These are phyloP conservation scores for Nasonia vitripennis DNA, from an alignment of 1,140 invertebrate species.

Conservation along the genomic window DNA sequence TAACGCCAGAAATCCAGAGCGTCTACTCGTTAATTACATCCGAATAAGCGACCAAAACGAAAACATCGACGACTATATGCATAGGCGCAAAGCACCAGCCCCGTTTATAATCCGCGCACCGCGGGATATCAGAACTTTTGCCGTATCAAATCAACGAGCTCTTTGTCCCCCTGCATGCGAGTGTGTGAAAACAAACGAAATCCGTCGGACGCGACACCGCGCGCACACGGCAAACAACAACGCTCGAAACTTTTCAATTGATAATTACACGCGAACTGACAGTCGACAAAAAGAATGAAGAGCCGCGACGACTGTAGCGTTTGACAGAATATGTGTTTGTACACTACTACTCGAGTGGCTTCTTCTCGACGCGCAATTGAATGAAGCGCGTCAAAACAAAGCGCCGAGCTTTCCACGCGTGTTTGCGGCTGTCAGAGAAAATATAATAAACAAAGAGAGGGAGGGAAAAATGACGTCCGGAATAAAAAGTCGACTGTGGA, in stretches of 20 bases:
- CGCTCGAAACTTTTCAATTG: not conserved
- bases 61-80: no score
- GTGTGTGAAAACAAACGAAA: not conserved
- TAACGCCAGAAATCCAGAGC: no score
- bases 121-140: no score
- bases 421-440: not conserved
- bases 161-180: not conserved
- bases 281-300: not conserved
- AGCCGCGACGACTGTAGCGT: not conserved
- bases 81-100: no score
- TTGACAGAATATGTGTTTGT: not conserved
- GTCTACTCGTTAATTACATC: no score
- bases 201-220: no score
- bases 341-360: not conserved
- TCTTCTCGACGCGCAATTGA: not conserved
- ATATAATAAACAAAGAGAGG: not conserved
- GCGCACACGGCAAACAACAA: no score
- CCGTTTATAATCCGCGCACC: no score
- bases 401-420: not conserved
- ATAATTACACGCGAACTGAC: not conserved
- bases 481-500: not conserved
- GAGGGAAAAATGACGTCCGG: not conserved
- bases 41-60: no score
- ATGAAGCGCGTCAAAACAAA: not conserved
- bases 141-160: not conserved